A percentile compares a stretch with the other conserved stretches of the same genome.
These are phyloP conservation scores for Penelope pileata DNA, from an alignment of 2,113 vertebrate genomes.

Conservation along the genomic window DNA sequence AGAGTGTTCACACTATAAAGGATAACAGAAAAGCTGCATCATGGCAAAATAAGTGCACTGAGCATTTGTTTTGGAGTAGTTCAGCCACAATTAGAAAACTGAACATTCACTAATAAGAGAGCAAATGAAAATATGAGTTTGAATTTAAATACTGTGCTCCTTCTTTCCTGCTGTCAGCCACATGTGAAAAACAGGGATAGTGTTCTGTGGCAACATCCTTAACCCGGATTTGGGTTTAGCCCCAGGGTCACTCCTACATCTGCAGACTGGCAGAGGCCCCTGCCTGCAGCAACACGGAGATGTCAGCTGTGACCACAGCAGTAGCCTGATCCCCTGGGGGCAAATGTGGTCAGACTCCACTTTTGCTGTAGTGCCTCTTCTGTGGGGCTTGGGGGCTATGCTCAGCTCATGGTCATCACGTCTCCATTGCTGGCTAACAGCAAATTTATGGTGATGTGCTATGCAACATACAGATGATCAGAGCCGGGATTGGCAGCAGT, in stretches of 20 bases:
- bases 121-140: neutral
- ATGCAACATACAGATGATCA: neutral
- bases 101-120: neutral
- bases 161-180: neutral
- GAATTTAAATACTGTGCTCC: neutral
- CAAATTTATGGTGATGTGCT: neutral
- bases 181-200: neutral
- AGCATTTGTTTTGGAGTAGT: neutral
- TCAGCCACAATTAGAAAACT: neutral
- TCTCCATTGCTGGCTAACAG: neutral
- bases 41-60: neutral
- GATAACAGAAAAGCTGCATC: neutral
- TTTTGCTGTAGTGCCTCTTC: neutral
- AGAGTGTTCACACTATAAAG: neutral
- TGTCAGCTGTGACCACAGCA: neutral
- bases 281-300: fast-evolving
- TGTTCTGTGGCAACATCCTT: neutral
- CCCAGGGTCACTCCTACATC: neutral
- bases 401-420: neutral
- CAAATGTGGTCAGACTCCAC: neutral
- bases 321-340: neutral
- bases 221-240: neutral
- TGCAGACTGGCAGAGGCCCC: neutral
- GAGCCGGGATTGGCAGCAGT: neutral
- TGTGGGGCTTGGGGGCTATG: neutral